Base-by-base conservation (phyloP, 1,140 invertebrate species). In the Dreissena rostriformis region DNA sequence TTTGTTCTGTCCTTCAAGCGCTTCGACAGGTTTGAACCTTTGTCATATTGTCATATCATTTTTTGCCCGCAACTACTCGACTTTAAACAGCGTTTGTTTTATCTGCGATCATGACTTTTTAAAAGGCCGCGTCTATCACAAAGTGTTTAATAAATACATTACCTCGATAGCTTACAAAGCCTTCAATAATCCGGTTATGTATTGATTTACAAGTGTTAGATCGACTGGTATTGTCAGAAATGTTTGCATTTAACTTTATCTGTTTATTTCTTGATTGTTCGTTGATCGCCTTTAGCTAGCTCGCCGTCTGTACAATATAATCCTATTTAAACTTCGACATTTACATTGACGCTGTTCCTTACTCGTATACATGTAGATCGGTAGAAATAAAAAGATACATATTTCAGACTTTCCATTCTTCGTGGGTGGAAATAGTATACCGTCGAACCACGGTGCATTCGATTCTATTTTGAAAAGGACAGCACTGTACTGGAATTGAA, bases 171-270 rank as follows among this genome's bases (percentile, higher is more conserved):
- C 57, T 61, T 61, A 61, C 57, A 61, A 61, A 61, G 17, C 57
- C 57, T n/a, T 61, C 22, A 19, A 19, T 24, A 39, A 39, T 61
- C 57, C 57, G 57, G 17, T 61, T 24, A n/a, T 19, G 17, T 61
- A 61, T 61, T 61, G 57, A 61, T 61, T 61, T 24, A 61, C 22
- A 61, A 61, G 57, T 61, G 57, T 61, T 61, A 61, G 57, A 19
- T n/a, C 57, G 22, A n/a, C 17, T 19, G 17, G 17, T 24, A 19
- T n/a, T 61, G 17, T 19, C 22, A 61, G 22, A 19, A 19, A 4
- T 61, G 57, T 61, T 61, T 61, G 57, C 22, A 24, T 61, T 61
- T 2, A 61, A 24, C 57, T 24, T 61, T 61, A 61, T 61, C 57
- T 61, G 57, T 61, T 61, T 61, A 24, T n/a, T 61, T n/a, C 22